Percentiles rank a stretch among this genome's conserved stretches.
phyloP scores from a whole-genome alignment of 2,113 vertebrate genomes.

The Crotalus horridus region DNA sequence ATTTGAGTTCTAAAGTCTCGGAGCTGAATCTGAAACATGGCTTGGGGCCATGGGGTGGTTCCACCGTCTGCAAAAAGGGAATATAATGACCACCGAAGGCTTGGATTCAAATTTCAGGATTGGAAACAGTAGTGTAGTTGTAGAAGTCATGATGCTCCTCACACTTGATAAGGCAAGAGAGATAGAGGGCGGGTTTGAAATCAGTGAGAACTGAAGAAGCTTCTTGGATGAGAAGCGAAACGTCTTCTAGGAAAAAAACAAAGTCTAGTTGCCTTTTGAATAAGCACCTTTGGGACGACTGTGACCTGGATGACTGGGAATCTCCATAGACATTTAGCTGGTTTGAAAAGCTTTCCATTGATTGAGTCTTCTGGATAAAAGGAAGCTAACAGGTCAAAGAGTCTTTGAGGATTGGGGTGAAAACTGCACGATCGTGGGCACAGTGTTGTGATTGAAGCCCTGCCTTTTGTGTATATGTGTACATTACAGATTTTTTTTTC shows the following conservation, averaged over 20 bases:
- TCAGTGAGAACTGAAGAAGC: background rate
- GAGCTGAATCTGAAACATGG: background rate
- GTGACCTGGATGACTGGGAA: background rate
- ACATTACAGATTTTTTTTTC: too few species aligned
- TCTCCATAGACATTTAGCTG: background rate
- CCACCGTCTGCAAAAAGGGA: background rate
- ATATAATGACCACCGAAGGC: background rate
- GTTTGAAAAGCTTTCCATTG: background rate
- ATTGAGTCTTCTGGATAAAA: too few species aligned
- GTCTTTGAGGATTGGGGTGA: too few species aligned
- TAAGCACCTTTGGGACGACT: background rate
- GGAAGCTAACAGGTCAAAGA: too few species aligned
- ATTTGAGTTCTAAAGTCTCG: background rate
- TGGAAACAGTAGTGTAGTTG: background rate
- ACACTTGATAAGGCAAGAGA: background rate
- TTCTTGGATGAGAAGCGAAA: background rate
- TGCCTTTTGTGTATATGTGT: too few species aligned
- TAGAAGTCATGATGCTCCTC: background rate
- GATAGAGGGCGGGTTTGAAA: background rate
- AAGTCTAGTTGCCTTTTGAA: background rate
- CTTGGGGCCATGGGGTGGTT: background rate
- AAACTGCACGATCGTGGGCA: too few species aligned
- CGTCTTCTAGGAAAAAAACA: background rate
- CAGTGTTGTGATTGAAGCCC: too few species aligned
- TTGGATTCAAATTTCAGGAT: background rate